Conservation (phyloP, 2,113 vertebrate genomes). For the Ophthalmolycus amberensis region DNA sequence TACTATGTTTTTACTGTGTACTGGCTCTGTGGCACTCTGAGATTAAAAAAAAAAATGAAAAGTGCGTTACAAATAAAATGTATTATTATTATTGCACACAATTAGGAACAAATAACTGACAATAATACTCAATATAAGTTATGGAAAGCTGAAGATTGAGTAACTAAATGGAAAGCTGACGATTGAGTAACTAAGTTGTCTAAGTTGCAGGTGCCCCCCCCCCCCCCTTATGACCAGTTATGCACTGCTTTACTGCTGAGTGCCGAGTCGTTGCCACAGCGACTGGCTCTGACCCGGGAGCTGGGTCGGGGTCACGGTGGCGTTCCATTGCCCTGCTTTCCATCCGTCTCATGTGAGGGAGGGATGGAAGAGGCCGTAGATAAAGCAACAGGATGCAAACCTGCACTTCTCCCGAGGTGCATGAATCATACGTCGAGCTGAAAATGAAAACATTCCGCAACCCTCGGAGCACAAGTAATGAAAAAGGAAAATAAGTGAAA, state of each 20-base stretch:
- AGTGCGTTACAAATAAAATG: too few species aligned
- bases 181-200: not conserved
- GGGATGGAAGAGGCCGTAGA: constrained; percentile 20
- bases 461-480: constrained; percentile 36
- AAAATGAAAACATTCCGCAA: constrained; percentile 44
- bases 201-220: not conserved
- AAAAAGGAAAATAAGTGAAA: constrained; percentile 31
- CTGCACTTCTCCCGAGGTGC: not conserved
- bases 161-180: not conserved
- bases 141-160: not conserved
- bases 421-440: constrained; percentile 46
- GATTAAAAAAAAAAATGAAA: too few species aligned
- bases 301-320: constrained; percentile 52
- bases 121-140: not conserved
- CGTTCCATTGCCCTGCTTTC: constrained; percentile 56
- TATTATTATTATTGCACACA: not conserved
- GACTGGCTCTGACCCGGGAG: constrained; percentile 49
- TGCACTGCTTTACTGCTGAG: constrained; percentile 40
- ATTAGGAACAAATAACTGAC: not conserved
- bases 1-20: too few species aligned
- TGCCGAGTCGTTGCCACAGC: constrained; percentile 49
- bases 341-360: constrained; percentile 40
- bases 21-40: too few species aligned
- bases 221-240: constrained; percentile 46
- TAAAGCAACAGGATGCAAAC: constrained; percentile 4